Base-by-base conservation (phyloP, 1,140 invertebrate genomes). In the Drosophila bocki region DNA sequence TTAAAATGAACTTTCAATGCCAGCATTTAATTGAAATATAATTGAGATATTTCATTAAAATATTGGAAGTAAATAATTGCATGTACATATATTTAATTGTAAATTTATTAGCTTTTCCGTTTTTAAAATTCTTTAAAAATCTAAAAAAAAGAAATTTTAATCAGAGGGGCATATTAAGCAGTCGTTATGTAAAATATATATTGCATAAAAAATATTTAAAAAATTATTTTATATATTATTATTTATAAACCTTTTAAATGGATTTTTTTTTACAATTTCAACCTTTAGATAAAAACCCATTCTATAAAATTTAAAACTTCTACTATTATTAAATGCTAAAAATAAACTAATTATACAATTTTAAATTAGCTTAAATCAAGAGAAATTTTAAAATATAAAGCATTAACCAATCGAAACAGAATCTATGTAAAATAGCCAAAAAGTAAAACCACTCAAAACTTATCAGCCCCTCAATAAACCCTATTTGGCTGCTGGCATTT, bases 391-490 rank as follows among this genome's bases (percentile, higher is more conserved):
- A 15, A 56, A 42, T 41, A 42, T 8, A 17, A 29, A 8, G n/a
- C 33, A 12, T 12, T 29, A 29, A 4, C 12, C 33, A 37, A 54
- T 37, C 9, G 17, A 58, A 42, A 42, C 17, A 22, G 22, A 29
- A 56, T 19, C 33, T 0, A 56, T 56, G 5, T 19, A 7, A 41
- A 57, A 8, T 12, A 13, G 13, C n/a, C 19, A 17, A 39, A 54
- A 17, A 58, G 19, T n/a, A n/a, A 42, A 58, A 5, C 22, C 56
- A 58, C 56, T 58, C 47, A 32, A 54, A 62, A 37, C 32, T 53
- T 62, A 22, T 62, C 33, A 22, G 41, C 47, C 33, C 22, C 15
- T 61, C 19, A n/a, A n/a, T 29, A 19, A 61, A 37, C 17, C 59
- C 32, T 19, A 35, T 35, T 51, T 26, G 13, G 6, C 35, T 57